Evolutionary conservation across 2,888 invertebrate species (phyloP), one percentile per base, ranked within the genome.

Genomic region (Hyles lineata): DNA sequence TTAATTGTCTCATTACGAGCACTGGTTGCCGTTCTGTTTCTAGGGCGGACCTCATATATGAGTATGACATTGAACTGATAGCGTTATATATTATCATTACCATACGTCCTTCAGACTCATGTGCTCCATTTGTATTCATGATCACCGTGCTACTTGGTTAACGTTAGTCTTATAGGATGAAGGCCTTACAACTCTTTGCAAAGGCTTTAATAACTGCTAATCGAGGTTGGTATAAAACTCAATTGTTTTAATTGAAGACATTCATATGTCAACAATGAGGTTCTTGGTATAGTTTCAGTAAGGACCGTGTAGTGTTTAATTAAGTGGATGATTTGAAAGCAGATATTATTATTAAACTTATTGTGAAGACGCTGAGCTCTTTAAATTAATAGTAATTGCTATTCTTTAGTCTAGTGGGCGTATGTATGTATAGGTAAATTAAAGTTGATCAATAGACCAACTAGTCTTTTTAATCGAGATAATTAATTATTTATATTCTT

Each of bases 1-100:
- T 86, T 90, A 90, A 93, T 93, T 91, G 91, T 85, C 84, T 86
- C 86, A 88, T 89, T 87, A 89, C 82, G 80, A 83, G 85, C 87
- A 87, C 82, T 87, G 87, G 83, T 89, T 89, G 83, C 79, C 78
- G 75, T 78, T 74, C 76, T 81, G 83, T 83, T 79, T 82, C 82
- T 83, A 82, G 79, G 82, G 76, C 80, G 75, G 35, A 67, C 52
- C 4, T 60, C 4, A 78, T 77, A 77, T 72, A 78, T 73, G 23
- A 52, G 15, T 71, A 52, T 71, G 32, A 52, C 52, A 52, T 52
- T 62, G 52, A 43, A 29, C 52, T 21, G 63, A n/a, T 35, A 35
- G 25, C n/a, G 19, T 32, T n/a, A 21, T n/a, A 21, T 21, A 9
- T 43, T 35, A 19, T 43, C 15, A 63, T 63, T 63, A 35, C 63